A percentile compares a stretch with the other conserved stretches of the same genome.
These are phyloP conservation scores for Malacoraja senta DNA, from an alignment of 2,797 vertebrate genomes.

Conservation along the genomic window DNA sequence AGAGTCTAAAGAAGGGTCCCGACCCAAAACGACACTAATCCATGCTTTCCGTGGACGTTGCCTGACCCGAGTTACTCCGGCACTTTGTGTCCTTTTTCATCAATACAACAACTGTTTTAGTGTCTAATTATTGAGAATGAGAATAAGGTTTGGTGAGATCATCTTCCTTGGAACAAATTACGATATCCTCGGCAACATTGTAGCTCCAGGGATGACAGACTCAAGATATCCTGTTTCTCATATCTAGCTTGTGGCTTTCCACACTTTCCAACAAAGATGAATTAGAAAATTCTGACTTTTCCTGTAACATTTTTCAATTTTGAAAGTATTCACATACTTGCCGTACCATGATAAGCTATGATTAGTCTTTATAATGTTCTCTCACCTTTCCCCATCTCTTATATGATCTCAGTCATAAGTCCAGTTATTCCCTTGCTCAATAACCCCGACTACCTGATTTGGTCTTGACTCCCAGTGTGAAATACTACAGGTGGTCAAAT, in stretches of 20 bases:
- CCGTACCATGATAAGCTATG: neutral
- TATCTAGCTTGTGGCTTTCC: neutral
- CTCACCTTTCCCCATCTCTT: neutral
- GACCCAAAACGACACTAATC: no score
- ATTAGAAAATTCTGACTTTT: neutral
- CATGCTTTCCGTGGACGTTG: no score
- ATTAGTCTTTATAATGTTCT: neutral
- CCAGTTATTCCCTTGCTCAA: neutral
- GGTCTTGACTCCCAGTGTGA: neutral
- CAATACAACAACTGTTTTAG: neutral
- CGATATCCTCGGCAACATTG: neutral
- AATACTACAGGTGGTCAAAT: neutral
- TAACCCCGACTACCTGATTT: neutral
- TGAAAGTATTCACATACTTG: neutral
- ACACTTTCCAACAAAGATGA: neutral
- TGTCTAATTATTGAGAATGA: neutral
- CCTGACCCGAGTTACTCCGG: no score
- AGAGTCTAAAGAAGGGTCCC: no score
- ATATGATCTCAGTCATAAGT: neutral
- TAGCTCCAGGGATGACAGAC: no score
- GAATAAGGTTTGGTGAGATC: neutral
- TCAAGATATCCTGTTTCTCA: neutral
- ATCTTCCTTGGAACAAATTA: neutral
- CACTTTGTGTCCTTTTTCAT: no score
- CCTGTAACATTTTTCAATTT: neutral